Conservation (phyloP, 2,113 vertebrate genomes). For the Marcusenius ussheri region DNA sequence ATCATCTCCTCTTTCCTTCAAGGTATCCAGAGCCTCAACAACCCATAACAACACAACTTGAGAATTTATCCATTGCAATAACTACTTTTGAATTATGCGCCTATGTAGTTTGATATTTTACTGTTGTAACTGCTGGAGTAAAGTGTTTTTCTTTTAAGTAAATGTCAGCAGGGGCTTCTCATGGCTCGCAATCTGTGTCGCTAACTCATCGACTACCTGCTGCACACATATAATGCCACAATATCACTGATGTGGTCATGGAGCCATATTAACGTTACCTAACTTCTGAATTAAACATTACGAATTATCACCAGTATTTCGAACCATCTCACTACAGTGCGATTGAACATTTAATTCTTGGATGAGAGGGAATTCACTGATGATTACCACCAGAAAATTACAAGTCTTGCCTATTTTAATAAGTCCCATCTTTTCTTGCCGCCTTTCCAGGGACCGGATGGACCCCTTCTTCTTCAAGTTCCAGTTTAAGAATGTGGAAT, state of each 20-base stretch:
- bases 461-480: slow-evolving; percentile 83
- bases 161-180: background rate
- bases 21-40: background rate
- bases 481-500: slow-evolving; percentile 94
- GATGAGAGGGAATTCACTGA: background rate
- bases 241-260: background rate
- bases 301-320: background rate
- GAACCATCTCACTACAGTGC: background rate
- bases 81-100: background rate
- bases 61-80: background rate
- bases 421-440: slow-evolving; percentile 13
- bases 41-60: background rate
- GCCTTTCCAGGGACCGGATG: slow-evolving; percentile 68
- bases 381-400: background rate
- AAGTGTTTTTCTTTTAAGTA: background rate
- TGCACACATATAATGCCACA: background rate
- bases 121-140: background rate
- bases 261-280: background rate
- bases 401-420: background rate
- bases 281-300: background rate
- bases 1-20: slow-evolving; percentile 1
- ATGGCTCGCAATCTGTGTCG: background rate
- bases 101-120: background rate
- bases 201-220: background rate
- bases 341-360: background rate